Percentiles rank a stretch among this genome's conserved stretches.
These are phyloP conservation scores for Taeniopygia guttata DNA, from an alignment of 2,797 vertebrate species.

Conservation along the genomic window DNA sequence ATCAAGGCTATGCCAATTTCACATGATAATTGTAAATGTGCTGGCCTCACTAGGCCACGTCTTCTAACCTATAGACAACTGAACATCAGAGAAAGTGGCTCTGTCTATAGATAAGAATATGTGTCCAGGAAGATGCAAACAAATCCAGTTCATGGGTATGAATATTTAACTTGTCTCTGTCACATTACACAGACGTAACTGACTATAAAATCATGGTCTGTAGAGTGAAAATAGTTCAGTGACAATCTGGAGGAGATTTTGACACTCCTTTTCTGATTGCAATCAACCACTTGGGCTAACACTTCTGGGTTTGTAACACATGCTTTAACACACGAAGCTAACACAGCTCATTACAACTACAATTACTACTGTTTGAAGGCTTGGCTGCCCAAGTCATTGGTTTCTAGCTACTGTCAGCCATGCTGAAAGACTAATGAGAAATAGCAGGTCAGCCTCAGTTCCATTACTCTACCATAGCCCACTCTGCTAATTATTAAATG, in stretches of 20 bases:
- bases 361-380: neutral
- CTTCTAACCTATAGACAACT: rapidly evolving
- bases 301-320: neutral
- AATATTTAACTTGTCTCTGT: neutral
- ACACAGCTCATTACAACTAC: neutral
- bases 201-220: neutral
- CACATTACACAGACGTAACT: neutral
- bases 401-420: neutral
- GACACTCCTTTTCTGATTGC: neutral
- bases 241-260: neutral
- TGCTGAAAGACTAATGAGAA: neutral
- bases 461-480: neutral
- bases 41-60: neutral
- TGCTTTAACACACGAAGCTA: neutral
- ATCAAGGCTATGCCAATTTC: neutral
- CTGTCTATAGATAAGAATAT: neutral
- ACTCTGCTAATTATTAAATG: neutral
- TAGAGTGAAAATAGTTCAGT: neutral
- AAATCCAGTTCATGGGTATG: neutral
- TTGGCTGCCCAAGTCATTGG: neutral
- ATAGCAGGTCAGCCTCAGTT: neutral
- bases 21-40: neutral
- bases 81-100: neutral
- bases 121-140: neutral
- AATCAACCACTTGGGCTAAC: neutral